A percentile compares a stretch with the other conserved stretches of the same genome.
phyloP scores from a whole-genome alignment of 2,888 invertebrate species.

The Eristalinus sepulchralis region DNA sequence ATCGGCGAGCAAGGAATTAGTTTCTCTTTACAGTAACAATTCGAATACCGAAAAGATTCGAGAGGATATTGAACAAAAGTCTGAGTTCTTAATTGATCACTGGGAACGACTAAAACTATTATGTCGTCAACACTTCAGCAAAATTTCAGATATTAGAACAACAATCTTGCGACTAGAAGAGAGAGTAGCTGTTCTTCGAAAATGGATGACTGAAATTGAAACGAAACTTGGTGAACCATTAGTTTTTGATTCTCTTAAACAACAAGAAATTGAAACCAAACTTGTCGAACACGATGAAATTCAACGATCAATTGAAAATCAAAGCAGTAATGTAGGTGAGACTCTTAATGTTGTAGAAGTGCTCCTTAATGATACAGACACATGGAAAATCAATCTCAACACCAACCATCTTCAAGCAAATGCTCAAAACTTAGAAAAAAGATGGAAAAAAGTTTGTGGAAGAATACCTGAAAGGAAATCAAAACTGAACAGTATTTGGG shows the following conservation, averaged over 20 bases:
- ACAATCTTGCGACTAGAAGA: constrained; percentile 88
- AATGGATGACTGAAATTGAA: constrained; percentile 88
- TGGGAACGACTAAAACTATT: constrained; percentile 87
- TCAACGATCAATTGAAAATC: constrained; percentile 88
- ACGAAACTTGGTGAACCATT: constrained; percentile 86
- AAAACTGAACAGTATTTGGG: constrained; percentile 85
- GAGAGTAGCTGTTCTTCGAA: constrained; percentile 86
- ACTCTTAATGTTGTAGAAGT: constrained; percentile 90
- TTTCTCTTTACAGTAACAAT: constrained; percentile 84
- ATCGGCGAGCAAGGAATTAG: constrained; percentile 85
- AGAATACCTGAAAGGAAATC: constrained; percentile 87
- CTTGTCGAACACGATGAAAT: constrained; percentile 87
- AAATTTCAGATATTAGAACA: constrained; percentile 87
- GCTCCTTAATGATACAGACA: constrained; percentile 87
- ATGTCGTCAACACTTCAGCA: constrained; percentile 86
- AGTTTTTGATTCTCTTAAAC: constrained; percentile 85
- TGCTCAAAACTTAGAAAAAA: constrained; percentile 87
- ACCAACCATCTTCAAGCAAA: constrained; percentile 86
- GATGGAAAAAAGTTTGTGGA: constrained; percentile 90
- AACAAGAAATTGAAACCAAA: constrained; percentile 86
- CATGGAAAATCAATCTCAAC: constrained; percentile 87
- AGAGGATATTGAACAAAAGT: constrained; percentile 82
- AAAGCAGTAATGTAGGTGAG: constrained; percentile 89
- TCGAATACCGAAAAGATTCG: constrained; percentile 84
- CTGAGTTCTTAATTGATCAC: constrained; percentile 85